phyloP scores from a whole-genome alignment of 1,140 invertebrate species.

The Dinoponera quadriceps region DNA sequence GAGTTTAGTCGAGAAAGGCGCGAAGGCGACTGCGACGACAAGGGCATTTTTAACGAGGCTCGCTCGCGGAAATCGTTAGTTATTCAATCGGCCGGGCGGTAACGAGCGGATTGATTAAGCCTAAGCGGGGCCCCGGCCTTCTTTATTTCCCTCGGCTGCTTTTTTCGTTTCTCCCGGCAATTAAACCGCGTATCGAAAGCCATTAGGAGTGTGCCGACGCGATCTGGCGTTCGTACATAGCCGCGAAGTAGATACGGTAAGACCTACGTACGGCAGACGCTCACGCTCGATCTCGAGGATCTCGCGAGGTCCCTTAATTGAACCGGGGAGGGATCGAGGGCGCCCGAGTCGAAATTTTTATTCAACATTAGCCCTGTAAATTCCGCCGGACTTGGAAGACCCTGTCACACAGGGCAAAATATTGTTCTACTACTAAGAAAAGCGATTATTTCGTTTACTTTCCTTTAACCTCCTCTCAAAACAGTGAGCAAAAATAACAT shows the following conservation, averaged over 20 bases:
- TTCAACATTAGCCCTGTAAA: background rate
- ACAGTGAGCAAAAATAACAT: no score
- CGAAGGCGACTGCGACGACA: conserved; percentile 47
- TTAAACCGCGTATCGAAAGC: conserved; percentile 74
- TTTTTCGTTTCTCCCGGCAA: conserved; percentile 70
- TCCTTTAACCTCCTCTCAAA: no score
- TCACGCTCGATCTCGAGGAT: conserved; percentile 10
- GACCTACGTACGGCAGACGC: conserved; percentile 14
- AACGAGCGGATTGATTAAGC: conserved; percentile 78
- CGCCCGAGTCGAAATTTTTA: background rate
- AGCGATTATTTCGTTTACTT: no score
- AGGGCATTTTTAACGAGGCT: conserved; percentile 77
- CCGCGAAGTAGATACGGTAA: conserved; percentile 28
- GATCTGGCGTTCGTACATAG: conserved; percentile 43
- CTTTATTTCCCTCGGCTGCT: conserved; percentile 65
- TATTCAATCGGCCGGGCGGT: conserved; percentile 71
- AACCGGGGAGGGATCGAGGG: conserved; percentile 7
- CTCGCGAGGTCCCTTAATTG: conserved; percentile 61
- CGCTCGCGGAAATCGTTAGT: conserved; percentile 71
- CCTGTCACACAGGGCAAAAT: no score
- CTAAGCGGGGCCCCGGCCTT: conserved; percentile 64
- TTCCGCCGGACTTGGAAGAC: no score
- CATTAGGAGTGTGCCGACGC: conserved; percentile 57
- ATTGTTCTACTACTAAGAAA: no score
- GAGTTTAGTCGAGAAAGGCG: conserved; percentile 51